phyloP scores from a whole-genome alignment of 2,888 invertebrate genomes.

The Pogonocherus hispidulus region DNA sequence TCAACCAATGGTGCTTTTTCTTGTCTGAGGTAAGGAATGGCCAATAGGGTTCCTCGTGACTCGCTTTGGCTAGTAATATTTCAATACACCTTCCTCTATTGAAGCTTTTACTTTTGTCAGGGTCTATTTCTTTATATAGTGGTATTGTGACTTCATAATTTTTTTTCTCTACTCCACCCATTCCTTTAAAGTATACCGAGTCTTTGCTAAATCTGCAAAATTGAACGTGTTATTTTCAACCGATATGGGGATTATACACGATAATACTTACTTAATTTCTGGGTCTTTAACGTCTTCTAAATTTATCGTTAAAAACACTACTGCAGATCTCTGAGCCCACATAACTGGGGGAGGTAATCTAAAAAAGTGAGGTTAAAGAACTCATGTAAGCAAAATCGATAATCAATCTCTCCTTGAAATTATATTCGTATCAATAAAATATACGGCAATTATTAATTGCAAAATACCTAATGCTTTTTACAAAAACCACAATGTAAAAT shows the following conservation, averaged over 20 bases:
- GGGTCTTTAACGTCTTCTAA: slow-evolving; percentile 92
- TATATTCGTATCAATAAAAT: no score
- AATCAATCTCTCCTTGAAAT: neutral
- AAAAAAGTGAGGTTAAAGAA: slow-evolving; percentile 61
- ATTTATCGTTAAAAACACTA: slow-evolving; percentile 90
- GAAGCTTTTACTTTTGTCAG: slow-evolving; percentile 81
- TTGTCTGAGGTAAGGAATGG: slow-evolving; percentile 87
- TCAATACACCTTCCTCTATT: slow-evolving; percentile 83
- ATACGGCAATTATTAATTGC: no score
- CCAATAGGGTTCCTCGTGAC: slow-evolving; percentile 86
- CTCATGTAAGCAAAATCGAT: slow-evolving; percentile 19
- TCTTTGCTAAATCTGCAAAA: slow-evolving; percentile 76
- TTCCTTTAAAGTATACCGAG: slow-evolving; percentile 86
- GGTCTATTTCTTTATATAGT: slow-evolving; percentile 85
- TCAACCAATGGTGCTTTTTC: slow-evolving; percentile 94
- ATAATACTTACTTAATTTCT: slow-evolving; percentile 76
- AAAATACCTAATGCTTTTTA: neutral
- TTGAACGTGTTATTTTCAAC: neutral
- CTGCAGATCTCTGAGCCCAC: slow-evolving; percentile 93
- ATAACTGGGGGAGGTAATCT: slow-evolving; percentile 86
- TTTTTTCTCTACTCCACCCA: slow-evolving; percentile 87
- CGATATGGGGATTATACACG: neutral
- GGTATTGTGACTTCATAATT: slow-evolving; percentile 90
- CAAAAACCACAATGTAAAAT: neutral
- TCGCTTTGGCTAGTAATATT: slow-evolving; percentile 78